Evolutionary conservation across 1,140 invertebrate species (phyloP).

Genomic region (Holotrichia oblita): DNA sequence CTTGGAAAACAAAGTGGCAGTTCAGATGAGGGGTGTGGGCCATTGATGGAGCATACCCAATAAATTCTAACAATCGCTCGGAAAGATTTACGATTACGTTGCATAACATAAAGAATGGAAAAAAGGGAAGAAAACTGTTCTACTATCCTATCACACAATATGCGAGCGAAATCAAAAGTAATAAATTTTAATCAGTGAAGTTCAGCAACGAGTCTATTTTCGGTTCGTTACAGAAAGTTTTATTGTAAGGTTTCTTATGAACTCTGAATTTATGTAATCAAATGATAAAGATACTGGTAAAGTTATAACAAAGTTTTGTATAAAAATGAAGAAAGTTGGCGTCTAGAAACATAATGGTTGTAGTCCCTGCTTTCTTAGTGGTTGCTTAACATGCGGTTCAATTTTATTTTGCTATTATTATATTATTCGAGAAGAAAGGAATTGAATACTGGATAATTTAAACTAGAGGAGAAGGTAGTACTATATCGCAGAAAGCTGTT

Average conservation of each 20-base stretch:
- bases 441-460: neutral
- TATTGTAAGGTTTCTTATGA: neutral
- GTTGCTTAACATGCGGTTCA: neutral
- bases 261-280: neutral
- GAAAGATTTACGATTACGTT: constrained; percentile 7
- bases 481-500: no score
- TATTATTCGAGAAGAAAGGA: neutral
- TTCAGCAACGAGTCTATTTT: neutral
- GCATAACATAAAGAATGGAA: neutral
- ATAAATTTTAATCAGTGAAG: constrained; percentile 19
- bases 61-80: neutral
- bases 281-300: neutral
- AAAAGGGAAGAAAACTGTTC: neutral
- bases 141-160: neutral
- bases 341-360: neutral
- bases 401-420: neutral
- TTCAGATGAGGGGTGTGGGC: neutral
- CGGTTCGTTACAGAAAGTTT: neutral
- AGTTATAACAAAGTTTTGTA: neutral
- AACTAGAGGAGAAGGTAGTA: neutral
- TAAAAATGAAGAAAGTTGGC: neutral
- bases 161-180: neutral
- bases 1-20: neutral
- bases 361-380: no score
- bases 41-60: neutral